These are phyloP conservation scores for Philhelius pedissequus DNA, from an alignment of 2,888 invertebrate species.

Conservation along the genomic window DNA sequence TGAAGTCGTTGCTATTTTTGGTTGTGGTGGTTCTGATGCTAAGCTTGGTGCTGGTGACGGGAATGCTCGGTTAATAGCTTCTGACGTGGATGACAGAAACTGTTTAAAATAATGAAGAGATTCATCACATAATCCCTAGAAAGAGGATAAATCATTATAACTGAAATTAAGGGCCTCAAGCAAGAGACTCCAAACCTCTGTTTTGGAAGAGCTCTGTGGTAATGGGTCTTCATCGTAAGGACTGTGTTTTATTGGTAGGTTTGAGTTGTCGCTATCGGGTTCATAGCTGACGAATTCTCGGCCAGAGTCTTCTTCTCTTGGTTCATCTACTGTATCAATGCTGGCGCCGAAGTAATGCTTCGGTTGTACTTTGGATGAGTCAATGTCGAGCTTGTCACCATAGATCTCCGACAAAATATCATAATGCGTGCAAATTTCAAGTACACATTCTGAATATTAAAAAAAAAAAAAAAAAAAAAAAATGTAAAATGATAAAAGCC, in stretches of 20 bases:
- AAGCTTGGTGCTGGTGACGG: not conserved
- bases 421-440: not conserved
- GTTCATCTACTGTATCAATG: not conserved
- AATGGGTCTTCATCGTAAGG: not conserved
- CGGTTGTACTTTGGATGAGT: not conserved
- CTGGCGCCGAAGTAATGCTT: not conserved
- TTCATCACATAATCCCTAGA: not conserved
- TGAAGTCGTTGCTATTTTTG: not conserved
- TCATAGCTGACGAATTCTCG: not conserved
- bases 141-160: not conserved
- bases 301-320: not conserved
- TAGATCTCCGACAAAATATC: slow-evolving; percentile 2
- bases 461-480: not conserved
- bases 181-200: not conserved
- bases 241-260: not conserved
- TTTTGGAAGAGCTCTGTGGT: not conserved
- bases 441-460: not conserved
- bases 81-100: not conserved
- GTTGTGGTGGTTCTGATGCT: not conserved
- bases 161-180: not conserved
- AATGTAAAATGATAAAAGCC: not conserved
- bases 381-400: not conserved
- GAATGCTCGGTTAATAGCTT: slow-evolving; percentile 7
- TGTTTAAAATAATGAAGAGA: slow-evolving; percentile 9
- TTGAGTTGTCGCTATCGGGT: not conserved